Evolutionary conservation across 1,140 invertebrate species (phyloP).

Genomic region (Lepidurus apus): DNA sequence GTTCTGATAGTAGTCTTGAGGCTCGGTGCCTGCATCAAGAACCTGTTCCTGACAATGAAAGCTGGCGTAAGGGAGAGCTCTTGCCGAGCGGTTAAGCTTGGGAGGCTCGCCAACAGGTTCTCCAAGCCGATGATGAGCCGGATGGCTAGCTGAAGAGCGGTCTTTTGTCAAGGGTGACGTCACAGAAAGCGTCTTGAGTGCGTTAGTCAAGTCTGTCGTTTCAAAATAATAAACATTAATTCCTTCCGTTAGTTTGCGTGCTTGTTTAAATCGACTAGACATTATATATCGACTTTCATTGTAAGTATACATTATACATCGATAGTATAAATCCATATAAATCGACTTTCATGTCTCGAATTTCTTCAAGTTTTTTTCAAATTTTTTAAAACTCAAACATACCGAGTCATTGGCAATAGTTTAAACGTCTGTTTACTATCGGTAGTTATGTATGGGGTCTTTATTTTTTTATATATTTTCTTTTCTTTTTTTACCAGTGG

Average conservation of each 20-base stretch:
- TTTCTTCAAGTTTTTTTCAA: no score
- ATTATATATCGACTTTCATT: no score
- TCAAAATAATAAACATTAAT: no score
- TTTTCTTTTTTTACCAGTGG: not conserved
- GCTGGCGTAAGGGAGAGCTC: constrained; percentile 1
- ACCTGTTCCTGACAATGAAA: constrained; percentile 21
- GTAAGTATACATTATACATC: no score
- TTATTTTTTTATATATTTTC: not conserved
- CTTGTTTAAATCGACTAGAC: no score
- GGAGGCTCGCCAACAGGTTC: not conserved
- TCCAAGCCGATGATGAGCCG: not conserved
- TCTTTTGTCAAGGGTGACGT: not conserved
- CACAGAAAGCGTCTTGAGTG: not conserved
- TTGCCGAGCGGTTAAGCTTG: not conserved
- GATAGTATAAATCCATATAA: no score
- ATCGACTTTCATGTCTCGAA: no score
- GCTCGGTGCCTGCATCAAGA: not conserved
- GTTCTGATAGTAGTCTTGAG: not conserved
- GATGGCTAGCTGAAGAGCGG: not conserved
- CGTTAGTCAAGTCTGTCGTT: not conserved
- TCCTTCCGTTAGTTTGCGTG: no score
- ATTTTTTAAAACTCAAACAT: no score
- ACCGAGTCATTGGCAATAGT: no score
- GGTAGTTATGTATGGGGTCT: not conserved
- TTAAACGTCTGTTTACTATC: no score